Percentiles rank a stretch among this genome's conserved stretches.
Conservation (phyloP, 2,797 vertebrate genomes). For the Danionella dracula region DNA sequence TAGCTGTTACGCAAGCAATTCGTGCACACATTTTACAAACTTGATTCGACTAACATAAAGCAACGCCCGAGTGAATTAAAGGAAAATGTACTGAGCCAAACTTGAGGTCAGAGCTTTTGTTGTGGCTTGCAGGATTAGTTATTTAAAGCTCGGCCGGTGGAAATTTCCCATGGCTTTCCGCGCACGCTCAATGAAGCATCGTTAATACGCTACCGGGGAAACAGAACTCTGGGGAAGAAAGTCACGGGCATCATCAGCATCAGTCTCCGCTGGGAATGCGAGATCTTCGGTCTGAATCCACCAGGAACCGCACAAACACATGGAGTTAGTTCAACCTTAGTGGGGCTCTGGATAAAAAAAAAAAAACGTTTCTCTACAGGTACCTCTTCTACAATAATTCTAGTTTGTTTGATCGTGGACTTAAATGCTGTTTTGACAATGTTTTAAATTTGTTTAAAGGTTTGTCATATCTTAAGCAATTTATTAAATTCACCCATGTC, state of each 20-base stretch:
- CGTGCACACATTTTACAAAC: too few species aligned
- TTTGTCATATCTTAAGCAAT: too few species aligned
- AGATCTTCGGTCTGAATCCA: not conserved
- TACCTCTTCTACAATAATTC: not conserved
- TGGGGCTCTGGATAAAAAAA: not conserved
- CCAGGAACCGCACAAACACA: not conserved
- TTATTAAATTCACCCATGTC: too few species aligned
- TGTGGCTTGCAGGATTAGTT: slow-evolving; percentile 38
- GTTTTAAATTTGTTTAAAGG: too few species aligned
- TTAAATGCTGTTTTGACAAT: too few species aligned
- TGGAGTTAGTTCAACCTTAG: not conserved
- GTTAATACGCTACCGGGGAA: slow-evolving; percentile 23
- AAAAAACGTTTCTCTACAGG: not conserved
- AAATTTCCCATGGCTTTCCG: slow-evolving; percentile 40
- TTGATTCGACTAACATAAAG: too few species aligned
- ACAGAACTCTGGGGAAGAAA: slow-evolving; percentile 2
- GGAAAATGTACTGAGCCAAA: not conserved
- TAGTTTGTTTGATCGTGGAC: too few species aligned
- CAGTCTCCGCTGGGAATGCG: slow-evolving; percentile 24
- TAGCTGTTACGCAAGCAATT: too few species aligned
- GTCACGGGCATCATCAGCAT: slow-evolving; percentile 6
- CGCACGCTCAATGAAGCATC: slow-evolving; percentile 27
- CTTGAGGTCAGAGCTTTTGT: slow-evolving; percentile 8
- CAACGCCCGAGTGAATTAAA: not conserved
- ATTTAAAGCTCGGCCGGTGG: slow-evolving; percentile 44